Conservation (phyloP, 2,797 vertebrate genomes). For the Neosilurus mollespiculum region DNA sequence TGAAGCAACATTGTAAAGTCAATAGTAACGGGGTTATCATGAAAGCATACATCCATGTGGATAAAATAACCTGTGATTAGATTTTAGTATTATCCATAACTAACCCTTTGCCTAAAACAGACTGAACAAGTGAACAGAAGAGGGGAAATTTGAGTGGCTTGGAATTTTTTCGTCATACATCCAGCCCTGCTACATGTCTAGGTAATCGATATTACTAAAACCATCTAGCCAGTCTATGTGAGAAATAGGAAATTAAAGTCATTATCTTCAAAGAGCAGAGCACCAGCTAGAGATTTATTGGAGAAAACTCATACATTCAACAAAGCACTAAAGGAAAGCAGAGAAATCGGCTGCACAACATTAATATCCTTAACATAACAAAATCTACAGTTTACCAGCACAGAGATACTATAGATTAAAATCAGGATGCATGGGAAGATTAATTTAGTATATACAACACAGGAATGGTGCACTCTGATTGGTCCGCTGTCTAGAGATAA, state of each 20-base stretch:
- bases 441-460: too few relatives aligned
- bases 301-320: background rate
- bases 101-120: background rate
- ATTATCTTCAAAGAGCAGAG: background rate
- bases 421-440: background rate
- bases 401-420: background rate
- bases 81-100: background rate
- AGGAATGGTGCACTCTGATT: too few relatives aligned
- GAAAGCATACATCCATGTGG: background rate
- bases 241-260: slow-evolving; percentile 22
- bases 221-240: background rate
- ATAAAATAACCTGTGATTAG: background rate
- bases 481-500: too few relatives aligned
- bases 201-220: slow-evolving; percentile 4
- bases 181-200: background rate
- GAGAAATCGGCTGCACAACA: background rate
- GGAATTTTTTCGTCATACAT: background rate
- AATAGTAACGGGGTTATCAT: background rate
- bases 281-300: background rate
- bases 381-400: slow-evolving; percentile 1
- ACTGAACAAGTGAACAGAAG: background rate
- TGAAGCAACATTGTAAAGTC: background rate
- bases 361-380: background rate
- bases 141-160: background rate
- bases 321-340: background rate